These are phyloP conservation scores for Pitta sordida DNA, from an alignment of 2,113 vertebrate species.

Conservation along the genomic window DNA sequence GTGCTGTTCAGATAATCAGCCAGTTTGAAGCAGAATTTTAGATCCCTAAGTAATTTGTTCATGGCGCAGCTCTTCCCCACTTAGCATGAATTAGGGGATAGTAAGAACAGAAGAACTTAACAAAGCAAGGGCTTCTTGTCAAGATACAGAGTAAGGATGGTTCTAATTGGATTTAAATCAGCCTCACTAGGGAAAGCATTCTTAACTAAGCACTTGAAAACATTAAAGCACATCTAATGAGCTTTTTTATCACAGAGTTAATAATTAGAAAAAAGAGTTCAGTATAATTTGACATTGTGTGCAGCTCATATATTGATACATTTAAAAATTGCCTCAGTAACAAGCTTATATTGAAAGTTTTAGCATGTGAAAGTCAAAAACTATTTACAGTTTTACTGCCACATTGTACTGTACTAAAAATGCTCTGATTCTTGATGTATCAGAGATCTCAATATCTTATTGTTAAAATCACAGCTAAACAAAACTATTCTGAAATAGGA, in stretches of 20 bases:
- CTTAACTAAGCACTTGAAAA: not conserved
- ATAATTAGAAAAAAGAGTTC: not conserved
- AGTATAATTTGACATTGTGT: not conserved
- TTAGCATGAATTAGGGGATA: not conserved
- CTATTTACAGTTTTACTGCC: not conserved
- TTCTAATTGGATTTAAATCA: not conserved
- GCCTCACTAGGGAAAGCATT: not conserved
- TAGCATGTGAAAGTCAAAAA: not conserved
- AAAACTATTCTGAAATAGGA: not conserved
- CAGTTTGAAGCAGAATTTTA: not conserved
- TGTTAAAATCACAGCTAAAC: not conserved
- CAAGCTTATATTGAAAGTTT: not conserved
- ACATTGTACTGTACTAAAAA: not conserved
- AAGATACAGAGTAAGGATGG: not conserved
- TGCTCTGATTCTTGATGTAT: not conserved
- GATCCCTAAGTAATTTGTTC: not conserved
- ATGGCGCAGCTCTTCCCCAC: not conserved
- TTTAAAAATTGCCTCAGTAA: not conserved
- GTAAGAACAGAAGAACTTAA: not conserved
- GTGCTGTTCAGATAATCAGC: not conserved
- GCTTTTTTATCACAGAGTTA: not conserved
- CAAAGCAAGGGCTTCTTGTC: accelerated
- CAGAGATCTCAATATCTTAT: not conserved
- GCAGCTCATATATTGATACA: not conserved
- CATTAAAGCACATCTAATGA: not conserved